Evolutionary conservation across 1,140 invertebrate species (phyloP).

Genomic region (Atopsyche davidsoni): DNA sequence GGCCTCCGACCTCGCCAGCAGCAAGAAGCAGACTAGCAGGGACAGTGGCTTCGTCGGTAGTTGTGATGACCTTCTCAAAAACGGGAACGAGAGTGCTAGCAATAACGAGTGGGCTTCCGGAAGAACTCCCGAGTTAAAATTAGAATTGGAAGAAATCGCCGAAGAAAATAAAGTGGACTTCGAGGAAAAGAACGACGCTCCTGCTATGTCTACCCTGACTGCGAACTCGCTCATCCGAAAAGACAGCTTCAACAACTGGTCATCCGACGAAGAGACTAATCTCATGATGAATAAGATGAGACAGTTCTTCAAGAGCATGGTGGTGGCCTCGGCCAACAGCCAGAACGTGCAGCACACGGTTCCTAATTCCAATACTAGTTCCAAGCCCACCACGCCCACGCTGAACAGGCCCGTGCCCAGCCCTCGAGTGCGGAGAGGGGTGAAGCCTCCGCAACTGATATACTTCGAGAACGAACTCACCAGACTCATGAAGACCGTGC

Average conservation of each 20-base stretch:
- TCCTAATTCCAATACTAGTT: slow-evolving; percentile 34
- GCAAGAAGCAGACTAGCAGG: slow-evolving; percentile 69
- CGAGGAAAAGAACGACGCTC: slow-evolving; percentile 41
- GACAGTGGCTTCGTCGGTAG: slow-evolving; percentile 85
- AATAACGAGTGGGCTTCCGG: slow-evolving; percentile 41
- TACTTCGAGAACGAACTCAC: slow-evolving; percentile 87
- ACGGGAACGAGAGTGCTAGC: slow-evolving; percentile 53
- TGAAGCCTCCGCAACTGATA: slow-evolving; percentile 75
- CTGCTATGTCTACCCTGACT: slow-evolving; percentile 40
- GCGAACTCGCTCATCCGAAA: slow-evolving; percentile 63
- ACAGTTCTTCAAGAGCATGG: slow-evolving; percentile 84
- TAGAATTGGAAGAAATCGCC: slow-evolving; percentile 52
- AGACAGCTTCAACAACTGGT: slow-evolving; percentile 90
- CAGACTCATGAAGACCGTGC: slow-evolving; percentile 85
- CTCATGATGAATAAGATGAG: slow-evolving; percentile 92
- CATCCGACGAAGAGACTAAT: slow-evolving; percentile 88
- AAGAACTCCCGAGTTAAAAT: slow-evolving; percentile 47
- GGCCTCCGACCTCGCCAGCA: slow-evolving; percentile 48
- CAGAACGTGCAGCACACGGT: slow-evolving; percentile 32
- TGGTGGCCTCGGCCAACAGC: slow-evolving; percentile 59
- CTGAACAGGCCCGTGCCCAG: slow-evolving; percentile 50
- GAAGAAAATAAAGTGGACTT: slow-evolving; percentile 47
- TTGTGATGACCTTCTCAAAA: slow-evolving; percentile 75
- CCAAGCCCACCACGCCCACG: slow-evolving; percentile 46
- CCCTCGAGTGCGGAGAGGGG: slow-evolving; percentile 51